A percentile compares a stretch with the other conserved stretches of the same genome.
Evolutionary conservation across 37 sponge, comb jelly and placozoan genomes (phyloP).

Genomic region (Agelas oroides): DNA sequence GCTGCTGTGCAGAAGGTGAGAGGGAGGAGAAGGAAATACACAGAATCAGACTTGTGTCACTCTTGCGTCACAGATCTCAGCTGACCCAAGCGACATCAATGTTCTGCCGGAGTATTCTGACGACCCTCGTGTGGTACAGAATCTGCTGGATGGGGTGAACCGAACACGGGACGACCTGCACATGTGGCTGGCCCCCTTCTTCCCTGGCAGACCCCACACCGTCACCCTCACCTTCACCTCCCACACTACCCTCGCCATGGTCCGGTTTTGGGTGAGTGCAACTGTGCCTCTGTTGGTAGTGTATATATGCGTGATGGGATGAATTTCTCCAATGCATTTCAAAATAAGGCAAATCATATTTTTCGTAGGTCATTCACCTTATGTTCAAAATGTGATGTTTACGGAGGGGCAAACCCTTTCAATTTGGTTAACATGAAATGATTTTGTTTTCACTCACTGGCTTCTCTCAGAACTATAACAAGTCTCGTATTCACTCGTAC

Average conservation of each 20-base stretch:
- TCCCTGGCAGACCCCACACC: conserved; percentile 75
- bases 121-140: conserved; percentile 92
- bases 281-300: too few relatives aligned
- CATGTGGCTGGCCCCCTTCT: conserved; percentile 99
- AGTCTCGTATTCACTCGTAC: conserved; percentile 96
- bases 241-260: conserved; percentile 73
- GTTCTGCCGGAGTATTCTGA: conserved; percentile 81
- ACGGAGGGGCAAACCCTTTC: too few relatives aligned
- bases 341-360: too few relatives aligned
- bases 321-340: too few relatives aligned
- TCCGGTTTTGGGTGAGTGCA: conserved; percentile 92
- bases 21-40: too few relatives aligned
- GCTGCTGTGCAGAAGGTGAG: conserved; percentile 65
- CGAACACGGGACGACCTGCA: conserved; percentile 96
- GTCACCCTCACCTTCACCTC: conserved; percentile 66
- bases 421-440: too few relatives aligned
- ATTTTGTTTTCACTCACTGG: too few relatives aligned
- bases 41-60: too few relatives aligned
- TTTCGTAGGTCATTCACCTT: too few relatives aligned
- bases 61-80: conserved; percentile 79
- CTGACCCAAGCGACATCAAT: conserved; percentile 96
- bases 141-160: conserved; percentile 93
- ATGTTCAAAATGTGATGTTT: too few relatives aligned
- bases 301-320: background rate
- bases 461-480: conserved; percentile 95